A percentile compares a stretch with the other conserved stretches of the same genome.
phyloP scores from a whole-genome alignment of 2,888 invertebrate genomes.

The Nomada ferruginata region DNA sequence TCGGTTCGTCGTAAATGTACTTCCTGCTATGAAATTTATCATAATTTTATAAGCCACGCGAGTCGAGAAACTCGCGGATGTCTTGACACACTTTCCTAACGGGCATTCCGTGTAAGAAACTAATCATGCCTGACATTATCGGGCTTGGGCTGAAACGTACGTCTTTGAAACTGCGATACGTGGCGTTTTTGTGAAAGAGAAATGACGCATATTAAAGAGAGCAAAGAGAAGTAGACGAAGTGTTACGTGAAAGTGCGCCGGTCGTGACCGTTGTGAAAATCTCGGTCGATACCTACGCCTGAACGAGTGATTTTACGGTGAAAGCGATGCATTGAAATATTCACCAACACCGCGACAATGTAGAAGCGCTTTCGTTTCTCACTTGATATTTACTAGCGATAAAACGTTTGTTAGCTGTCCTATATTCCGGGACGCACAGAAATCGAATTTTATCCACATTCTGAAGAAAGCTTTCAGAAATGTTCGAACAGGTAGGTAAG shows the following conservation, averaged over 20 bases:
- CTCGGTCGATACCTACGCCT: conserved; percentile 64
- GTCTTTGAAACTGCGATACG: conserved; percentile 37
- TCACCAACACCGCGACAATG: conserved; percentile 28
- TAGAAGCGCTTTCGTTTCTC: conserved; percentile 54
- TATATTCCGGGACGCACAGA: conserved; percentile 6
- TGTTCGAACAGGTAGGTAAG: too few relatives aligned
- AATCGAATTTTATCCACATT: background rate
- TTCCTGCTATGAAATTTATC: conserved; percentile 41
- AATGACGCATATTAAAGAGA: conserved; percentile 59
- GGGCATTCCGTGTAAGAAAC: conserved; percentile 53
- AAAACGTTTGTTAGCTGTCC: conserved; percentile 22
- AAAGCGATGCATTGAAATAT: conserved; percentile 62
- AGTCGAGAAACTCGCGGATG: conserved; percentile 46
- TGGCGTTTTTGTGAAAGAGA: conserved; percentile 58
- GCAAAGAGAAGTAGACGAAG: conserved; percentile 47
- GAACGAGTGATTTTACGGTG: conserved; percentile 66
- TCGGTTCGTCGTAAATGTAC: conserved; percentile 17
- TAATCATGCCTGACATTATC: conserved; percentile 50
- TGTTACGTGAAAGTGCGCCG: conserved; percentile 65
- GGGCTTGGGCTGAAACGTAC: conserved; percentile 20
- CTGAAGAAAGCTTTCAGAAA: too few relatives aligned
- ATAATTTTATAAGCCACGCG: conserved; percentile 52
- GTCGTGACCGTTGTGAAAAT: conserved; percentile 58
- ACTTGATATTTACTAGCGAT: conserved; percentile 36
- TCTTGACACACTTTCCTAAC: conserved; percentile 60